Evolutionary conservation across 2,888 invertebrate genomes (phyloP).

Genomic region (Hermaeophaga mercurialis): DNA sequence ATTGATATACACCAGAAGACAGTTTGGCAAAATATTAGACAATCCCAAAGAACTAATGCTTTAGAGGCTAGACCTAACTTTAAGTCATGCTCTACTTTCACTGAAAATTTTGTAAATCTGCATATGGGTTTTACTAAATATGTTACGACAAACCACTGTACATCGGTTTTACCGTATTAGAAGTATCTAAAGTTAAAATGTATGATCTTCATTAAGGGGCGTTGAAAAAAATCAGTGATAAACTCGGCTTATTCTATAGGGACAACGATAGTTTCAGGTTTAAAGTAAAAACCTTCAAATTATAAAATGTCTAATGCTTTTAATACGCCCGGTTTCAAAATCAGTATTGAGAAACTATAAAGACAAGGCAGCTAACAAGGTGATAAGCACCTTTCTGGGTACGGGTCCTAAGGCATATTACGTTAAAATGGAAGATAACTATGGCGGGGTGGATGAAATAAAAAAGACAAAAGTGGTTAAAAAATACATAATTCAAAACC

Average conservation of each 20-base stretch:
- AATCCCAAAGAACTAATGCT: slow-evolving; percentile 35
- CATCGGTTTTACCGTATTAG: slow-evolving; percentile 26
- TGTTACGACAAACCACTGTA: slow-evolving; percentile 46
- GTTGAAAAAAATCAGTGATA: background rate
- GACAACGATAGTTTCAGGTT: slow-evolving; percentile 32
- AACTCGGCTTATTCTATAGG: background rate
- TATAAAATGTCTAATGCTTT: slow-evolving; percentile 27
- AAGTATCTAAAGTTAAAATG: background rate
- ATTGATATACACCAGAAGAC: slow-evolving; percentile 47
- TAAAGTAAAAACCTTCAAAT: slow-evolving; percentile 46
- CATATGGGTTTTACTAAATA: slow-evolving; percentile 36
- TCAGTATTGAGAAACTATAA: no score
- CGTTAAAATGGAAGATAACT: slow-evolving; percentile 1
- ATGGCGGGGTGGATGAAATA: no score
- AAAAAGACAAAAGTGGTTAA: slow-evolving; percentile 19
- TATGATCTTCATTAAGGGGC: slow-evolving; percentile 2
- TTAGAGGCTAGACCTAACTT: slow-evolving; percentile 46
- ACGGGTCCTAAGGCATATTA: slow-evolving; percentile 20
- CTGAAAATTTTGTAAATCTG: slow-evolving; percentile 47
- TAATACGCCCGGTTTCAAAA: background rate
- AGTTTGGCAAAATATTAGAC: slow-evolving; percentile 46
- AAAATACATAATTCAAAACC: slow-evolving; percentile 1
- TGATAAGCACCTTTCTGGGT: no score
- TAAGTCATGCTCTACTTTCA: slow-evolving; percentile 45
- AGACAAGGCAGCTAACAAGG: no score